Conservation (phyloP, 1,140 invertebrate genomes). For the Ditylenchus dipsaci region DNA sequence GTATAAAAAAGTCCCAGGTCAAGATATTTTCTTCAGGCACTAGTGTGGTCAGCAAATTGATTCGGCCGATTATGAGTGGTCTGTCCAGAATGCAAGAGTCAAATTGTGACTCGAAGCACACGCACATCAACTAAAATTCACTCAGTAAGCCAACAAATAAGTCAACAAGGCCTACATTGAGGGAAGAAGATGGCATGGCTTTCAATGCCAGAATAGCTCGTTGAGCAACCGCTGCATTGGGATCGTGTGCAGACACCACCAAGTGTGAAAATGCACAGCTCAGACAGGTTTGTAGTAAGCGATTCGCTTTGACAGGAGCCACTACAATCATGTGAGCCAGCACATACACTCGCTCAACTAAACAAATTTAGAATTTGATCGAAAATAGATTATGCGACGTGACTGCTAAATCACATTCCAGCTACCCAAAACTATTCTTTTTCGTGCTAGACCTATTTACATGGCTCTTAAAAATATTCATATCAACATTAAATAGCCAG, state of each 20-base stretch:
- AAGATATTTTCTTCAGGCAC: constrained; percentile 76
- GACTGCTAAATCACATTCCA: too few relatives aligned
- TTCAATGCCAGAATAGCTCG: constrained; percentile 84
- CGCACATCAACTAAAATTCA: constrained; percentile 59
- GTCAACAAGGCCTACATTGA: not conserved
- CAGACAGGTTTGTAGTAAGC: constrained; percentile 81
- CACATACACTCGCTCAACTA: constrained; percentile 53
- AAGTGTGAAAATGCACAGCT: constrained; percentile 94
- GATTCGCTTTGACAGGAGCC: constrained; percentile 75
- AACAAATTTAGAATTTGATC: constrained; percentile 23
- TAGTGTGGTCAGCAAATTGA: constrained; percentile 88
- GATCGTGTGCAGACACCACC: constrained; percentile 90
- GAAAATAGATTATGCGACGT: too few relatives aligned
- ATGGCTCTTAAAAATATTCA: too few relatives aligned
- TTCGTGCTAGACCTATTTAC: too few relatives aligned
- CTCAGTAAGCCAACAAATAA: constrained; percentile 1
- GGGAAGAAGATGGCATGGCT: constrained; percentile 78
- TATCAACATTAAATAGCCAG: too few relatives aligned
- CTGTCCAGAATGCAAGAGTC: constrained; percentile 84
- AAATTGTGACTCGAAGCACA: constrained; percentile 64
- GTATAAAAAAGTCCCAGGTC: constrained; percentile 95
- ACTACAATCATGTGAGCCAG: constrained; percentile 69
- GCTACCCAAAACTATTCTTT: too few relatives aligned
- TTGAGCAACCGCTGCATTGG: constrained; percentile 87
- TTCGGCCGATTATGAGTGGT: constrained; percentile 89